Percentiles rank a stretch among this genome's conserved stretches.
phyloP scores from a whole-genome alignment of 2,113 vertebrate genomes.

The Pachyramphus minor region DNA sequence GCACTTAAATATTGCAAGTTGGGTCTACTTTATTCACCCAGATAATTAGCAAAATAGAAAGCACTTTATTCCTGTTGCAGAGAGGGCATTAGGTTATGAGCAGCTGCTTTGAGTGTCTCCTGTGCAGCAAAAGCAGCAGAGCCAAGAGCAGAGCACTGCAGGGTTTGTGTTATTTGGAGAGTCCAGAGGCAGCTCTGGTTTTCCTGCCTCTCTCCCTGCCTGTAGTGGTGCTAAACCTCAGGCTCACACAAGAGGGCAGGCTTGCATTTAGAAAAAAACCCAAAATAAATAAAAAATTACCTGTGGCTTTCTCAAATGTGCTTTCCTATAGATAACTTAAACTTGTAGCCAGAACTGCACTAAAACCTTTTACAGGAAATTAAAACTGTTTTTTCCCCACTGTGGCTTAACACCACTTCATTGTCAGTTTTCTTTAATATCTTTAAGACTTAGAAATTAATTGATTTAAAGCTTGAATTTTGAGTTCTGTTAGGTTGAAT shows the following conservation, averaged over 20 bases:
- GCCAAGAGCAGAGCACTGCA: too few relatives aligned
- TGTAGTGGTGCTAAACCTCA: neutral
- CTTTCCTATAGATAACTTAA: neutral
- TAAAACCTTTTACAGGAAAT: neutral
- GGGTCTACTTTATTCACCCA: neutral
- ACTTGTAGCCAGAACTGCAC: neutral
- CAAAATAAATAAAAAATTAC: neutral
- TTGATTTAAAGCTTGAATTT: neutral
- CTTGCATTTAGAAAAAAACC: neutral
- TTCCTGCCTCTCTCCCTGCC: neutral
- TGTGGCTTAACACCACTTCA: neutral
- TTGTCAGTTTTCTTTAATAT: neutral
- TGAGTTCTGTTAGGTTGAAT: neutral
- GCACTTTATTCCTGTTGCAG: neutral
- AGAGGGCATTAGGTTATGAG: neutral
- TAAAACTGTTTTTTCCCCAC: neutral
- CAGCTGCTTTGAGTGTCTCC: neutral
- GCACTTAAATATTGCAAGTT: neutral
- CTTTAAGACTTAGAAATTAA: neutral
- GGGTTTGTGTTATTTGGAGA: neutral
- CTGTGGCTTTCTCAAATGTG: neutral
- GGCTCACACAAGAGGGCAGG: conserved; percentile 62
- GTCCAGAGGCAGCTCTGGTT: neutral
- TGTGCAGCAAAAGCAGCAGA: neutral
- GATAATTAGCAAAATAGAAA: neutral